Percentiles rank a stretch among this genome's conserved stretches.
Evolutionary conservation across 2,113 vertebrate species (phyloP).

Genomic region (Pavo muticus): DNA sequence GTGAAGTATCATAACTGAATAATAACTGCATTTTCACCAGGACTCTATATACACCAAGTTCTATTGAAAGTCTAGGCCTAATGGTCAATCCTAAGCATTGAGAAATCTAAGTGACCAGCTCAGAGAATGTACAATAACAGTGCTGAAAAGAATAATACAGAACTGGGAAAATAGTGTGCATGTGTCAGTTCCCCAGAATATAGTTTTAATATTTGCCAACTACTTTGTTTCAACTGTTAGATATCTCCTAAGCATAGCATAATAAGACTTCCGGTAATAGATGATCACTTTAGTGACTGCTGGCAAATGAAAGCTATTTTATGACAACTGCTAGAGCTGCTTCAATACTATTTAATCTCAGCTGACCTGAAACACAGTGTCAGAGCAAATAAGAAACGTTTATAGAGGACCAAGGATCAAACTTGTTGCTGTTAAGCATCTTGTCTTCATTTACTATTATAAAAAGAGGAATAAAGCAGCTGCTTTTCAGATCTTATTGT

Average conservation of each 20-base stretch:
- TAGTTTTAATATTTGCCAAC: neutral
- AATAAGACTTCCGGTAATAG: neutral
- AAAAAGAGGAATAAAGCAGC: constrained; percentile 34
- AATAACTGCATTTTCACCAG: neutral
- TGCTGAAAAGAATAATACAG: neutral
- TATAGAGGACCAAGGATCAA: constrained; percentile 16
- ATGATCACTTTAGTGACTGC: constrained; percentile 18
- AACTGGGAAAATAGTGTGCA: neutral
- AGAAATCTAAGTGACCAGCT: neutral
- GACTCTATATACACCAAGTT: neutral
- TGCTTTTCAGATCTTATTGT: constrained; percentile 27
- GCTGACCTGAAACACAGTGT: constrained; percentile 28
- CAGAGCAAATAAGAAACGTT: constrained; percentile 20
- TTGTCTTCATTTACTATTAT: constrained; percentile 5
- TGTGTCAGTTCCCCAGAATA: neutral
- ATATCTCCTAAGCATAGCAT: neutral
- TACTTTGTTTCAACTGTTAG: neutral
- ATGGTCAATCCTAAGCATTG: neutral
- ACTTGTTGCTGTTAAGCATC: constrained; percentile 39
- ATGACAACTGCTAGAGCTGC: neutral
- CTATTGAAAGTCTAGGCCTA: neutral
- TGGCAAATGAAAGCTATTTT: constrained; percentile 13
- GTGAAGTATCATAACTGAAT: neutral
- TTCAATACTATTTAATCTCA: constrained; percentile 15
- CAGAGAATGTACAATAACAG: neutral